Evolutionary conservation across 2,888 invertebrate species (phyloP), one percentile per base, ranked within the genome.

Genomic region (Adelphocoris suturalis): DNA sequence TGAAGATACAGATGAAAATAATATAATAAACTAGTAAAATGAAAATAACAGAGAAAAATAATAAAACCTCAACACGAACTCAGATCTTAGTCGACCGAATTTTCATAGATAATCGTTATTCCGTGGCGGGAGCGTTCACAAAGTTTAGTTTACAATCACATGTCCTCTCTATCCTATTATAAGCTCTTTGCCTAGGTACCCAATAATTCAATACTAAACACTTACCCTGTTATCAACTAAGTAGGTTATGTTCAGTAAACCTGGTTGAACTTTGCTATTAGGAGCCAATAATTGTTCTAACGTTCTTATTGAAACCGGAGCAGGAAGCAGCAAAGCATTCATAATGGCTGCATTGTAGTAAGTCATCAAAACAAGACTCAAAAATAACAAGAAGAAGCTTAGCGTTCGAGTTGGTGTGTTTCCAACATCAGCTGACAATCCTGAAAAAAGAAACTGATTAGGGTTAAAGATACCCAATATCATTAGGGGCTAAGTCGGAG

Each of bases 301-400:
- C 0, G 76, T 76, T 78, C 80, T 46, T 28, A 92, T 91, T 23
- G 90, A 90, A 55, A 90, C 90, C 27, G 92, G 91, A 5, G 91
- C 90, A 11, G 92, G 92, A 47, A 91, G 90, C 37, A 92, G 89
- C 19, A 92, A 90, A 23, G 91, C 90, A 19, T 91, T 91, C 90
- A 92, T 91, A 19, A 92, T 91, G 1, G 91, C 90, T 19, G 91
- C 91, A 52, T 91, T 91, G 86, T 92, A 92, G 90, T 91, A 92
- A 27, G 91, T 90, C n/a, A 91, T 90, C 61, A 91, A n/a, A 46
- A 92, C 90, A 12, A 92, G 82, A 61, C 91, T 89, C 23, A 92
- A 84, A 78, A 91, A 89, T 23, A 92, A 86, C 9, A 91, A 37
- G 47, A 81, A 90, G 61, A 91, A 76, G 23, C 89, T 86, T 11